Evolutionary conservation across 2,113 vertebrate genomes (phyloP).

Genomic region (Apaloderma vittatum): DNA sequence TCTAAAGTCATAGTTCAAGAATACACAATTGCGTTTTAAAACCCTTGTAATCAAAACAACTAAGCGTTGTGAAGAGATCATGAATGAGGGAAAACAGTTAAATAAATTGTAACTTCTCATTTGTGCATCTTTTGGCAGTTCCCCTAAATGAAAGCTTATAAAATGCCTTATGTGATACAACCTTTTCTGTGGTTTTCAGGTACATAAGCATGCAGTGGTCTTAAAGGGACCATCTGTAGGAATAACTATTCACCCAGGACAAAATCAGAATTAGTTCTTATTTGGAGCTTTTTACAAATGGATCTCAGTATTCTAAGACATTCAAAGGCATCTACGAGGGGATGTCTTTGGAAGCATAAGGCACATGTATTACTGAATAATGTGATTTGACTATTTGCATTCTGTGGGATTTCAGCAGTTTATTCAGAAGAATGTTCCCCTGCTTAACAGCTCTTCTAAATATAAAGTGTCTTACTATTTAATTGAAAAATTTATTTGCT

Average conservation of each 20-base stretch:
- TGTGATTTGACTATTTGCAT: background rate
- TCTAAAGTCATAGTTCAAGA: background rate
- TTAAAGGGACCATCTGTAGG: background rate
- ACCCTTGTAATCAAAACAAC: background rate
- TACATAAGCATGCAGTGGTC: background rate
- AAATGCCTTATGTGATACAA: background rate
- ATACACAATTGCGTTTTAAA: background rate
- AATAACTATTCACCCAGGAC: background rate
- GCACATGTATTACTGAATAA: background rate
- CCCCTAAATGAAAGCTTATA: background rate
- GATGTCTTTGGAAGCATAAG: background rate
- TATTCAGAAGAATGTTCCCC: background rate
- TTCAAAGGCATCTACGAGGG: background rate
- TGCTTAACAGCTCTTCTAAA: background rate
- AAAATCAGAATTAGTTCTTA: background rate
- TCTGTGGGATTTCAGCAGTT: background rate
- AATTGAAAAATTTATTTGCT: slow-evolving; percentile 12
- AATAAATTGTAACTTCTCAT: background rate
- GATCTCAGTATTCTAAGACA: background rate
- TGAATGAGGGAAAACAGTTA: background rate
- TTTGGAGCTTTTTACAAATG: background rate
- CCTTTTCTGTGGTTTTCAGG: background rate
- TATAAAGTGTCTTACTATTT: background rate
- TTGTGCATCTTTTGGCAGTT: background rate
- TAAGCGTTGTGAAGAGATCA: background rate